Evolutionary conservation across 2,888 invertebrate genomes (phyloP).

Genomic region (Acrocera orbiculus): DNA sequence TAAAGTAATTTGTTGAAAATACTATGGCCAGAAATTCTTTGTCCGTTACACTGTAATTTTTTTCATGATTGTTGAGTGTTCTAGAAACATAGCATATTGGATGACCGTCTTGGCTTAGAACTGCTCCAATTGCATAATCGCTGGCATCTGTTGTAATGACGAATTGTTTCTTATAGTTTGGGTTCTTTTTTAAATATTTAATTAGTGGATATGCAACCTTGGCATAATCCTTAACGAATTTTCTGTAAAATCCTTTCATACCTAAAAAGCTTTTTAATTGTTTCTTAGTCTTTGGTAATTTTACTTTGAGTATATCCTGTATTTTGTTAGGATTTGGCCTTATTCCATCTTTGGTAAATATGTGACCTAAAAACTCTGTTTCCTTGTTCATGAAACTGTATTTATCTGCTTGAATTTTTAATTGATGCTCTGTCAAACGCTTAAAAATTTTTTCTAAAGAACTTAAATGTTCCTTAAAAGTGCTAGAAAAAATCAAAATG

Average conservation of each 20-base stretch:
- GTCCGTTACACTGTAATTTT: too few relatives aligned
- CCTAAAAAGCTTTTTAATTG: slow-evolving; percentile 4
- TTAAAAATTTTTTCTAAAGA: slow-evolving; percentile 4
- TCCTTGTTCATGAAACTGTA: slow-evolving; percentile 7
- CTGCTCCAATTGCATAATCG: slow-evolving; percentile 8
- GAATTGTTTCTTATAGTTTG: slow-evolving; percentile 7
- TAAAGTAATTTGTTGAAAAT: too few relatives aligned
- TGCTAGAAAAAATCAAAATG: slow-evolving; percentile 7
- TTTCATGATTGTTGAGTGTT: too few relatives aligned
- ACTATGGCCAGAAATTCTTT: too few relatives aligned
- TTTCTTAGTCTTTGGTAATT: slow-evolving; percentile 8
- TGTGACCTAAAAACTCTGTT: slow-evolving; percentile 9
- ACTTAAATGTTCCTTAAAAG: slow-evolving; percentile 5
- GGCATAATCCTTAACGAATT: slow-evolving; percentile 8
- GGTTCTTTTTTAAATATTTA: slow-evolving; percentile 10
- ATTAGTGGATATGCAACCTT: slow-evolving; percentile 11
- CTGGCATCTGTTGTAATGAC: slow-evolving; percentile 8
- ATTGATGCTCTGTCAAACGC: slow-evolving; percentile 3
- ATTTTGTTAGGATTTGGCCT: slow-evolving; percentile 10
- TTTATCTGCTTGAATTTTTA: slow-evolving; percentile 7
- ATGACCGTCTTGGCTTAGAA: slow-evolving; percentile 7
- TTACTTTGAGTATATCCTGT: slow-evolving; percentile 6
- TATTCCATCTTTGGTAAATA: slow-evolving; percentile 7
- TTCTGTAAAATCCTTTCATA: slow-evolving; percentile 9
- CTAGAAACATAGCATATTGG: slow-evolving; percentile 9